phyloP scores from a whole-genome alignment of 2,888 invertebrate genomes.

The Galeopsomyia nigrocyanea region DNA sequence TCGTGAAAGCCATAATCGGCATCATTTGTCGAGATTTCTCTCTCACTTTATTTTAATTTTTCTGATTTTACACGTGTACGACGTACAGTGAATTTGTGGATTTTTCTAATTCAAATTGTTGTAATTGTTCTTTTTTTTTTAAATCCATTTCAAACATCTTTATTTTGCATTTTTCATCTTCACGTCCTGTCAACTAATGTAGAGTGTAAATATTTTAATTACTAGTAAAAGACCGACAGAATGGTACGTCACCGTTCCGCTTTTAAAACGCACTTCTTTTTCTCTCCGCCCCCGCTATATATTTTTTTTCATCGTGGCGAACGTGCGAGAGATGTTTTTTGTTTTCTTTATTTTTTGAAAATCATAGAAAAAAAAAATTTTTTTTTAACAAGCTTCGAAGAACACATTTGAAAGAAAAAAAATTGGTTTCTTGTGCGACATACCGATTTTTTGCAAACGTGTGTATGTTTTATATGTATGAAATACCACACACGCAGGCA shows the following conservation, averaged over 20 bases:
- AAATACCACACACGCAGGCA: constrained; percentile 9
- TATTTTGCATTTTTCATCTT: constrained; percentile 25
- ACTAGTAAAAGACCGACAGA: constrained; percentile 63
- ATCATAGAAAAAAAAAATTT: constrained; percentile 31
- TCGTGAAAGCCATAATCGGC: constrained; percentile 45
- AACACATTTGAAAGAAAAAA: constrained; percentile 19
- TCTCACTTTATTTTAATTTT: constrained; percentile 48
- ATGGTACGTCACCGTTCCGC: constrained; percentile 64
- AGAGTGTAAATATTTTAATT: constrained; percentile 48
- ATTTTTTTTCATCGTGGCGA: constrained; percentile 30
- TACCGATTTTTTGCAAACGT: constrained; percentile 4
- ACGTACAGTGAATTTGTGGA: constrained; percentile 56
- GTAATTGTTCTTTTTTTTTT: constrained; percentile 15
- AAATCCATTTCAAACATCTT: constrained; percentile 15
- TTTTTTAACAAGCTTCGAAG: neutral
- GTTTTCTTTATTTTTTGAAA: constrained; percentile 1
- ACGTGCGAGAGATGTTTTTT: constrained; percentile 46
- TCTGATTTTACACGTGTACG: constrained; percentile 54
- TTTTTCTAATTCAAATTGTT: constrained; percentile 56
- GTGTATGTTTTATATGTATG: neutral
- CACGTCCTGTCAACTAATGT: constrained; percentile 53
- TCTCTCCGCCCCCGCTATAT: constrained; percentile 39
- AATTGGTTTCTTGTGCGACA: neutral
- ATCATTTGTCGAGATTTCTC: constrained; percentile 43
- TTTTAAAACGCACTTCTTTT: constrained; percentile 50